Base-by-base conservation (phyloP, 2,888 invertebrate genomes). In the Leptinotarsa haldemani region DNA sequence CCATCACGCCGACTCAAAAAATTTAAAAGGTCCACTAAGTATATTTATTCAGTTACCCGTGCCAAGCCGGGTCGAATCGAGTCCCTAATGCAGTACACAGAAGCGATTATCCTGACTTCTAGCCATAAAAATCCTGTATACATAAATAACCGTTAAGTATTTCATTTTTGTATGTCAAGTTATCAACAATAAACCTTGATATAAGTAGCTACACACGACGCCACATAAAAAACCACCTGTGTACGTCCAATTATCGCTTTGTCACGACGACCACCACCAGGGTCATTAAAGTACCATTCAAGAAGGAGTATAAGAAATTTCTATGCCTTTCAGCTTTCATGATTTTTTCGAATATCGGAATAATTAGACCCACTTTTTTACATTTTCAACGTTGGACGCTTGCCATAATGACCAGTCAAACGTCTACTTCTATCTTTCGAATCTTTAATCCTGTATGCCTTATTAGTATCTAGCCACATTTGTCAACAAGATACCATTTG, bases 381-480 rank as follows among this genome's bases (percentile, higher is more conserved):
- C 40, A 61, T 61, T 40, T 22, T 9, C 61, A 61, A 61, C n/a
- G 30, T 12, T 16, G n/a, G n/a, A 30, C 40, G 30, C 61, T 53
- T 40, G 30, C 18, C 69, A 30, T 58, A 69, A 58, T 58, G 69
- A 58, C 69, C n/a, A 69, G 69, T 47, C 63, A 20, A 16, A 56
- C 30, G 69, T 69, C 61, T 25, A 5, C 30, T 67, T 40, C 30
- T 67, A 67, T 67, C 69, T 64, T 70, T 47, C 47, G 48, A 56
- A 64, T 70, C 69, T 70, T 63, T 63, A 64, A 52, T 64, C 64
- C n/a, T 50, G n/a, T 50, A 48, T 70, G 64, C 69, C 69, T 70
- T 70, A 70, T 70, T 70, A 70, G 69, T 56, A 61, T 70, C 69
- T 63, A 63, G 25, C 69, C 63, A 64, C 69, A 70, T 70, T 70